Evolutionary conservation across 1,140 invertebrate genomes (phyloP).

Genomic region (Megathymus violae): DNA sequence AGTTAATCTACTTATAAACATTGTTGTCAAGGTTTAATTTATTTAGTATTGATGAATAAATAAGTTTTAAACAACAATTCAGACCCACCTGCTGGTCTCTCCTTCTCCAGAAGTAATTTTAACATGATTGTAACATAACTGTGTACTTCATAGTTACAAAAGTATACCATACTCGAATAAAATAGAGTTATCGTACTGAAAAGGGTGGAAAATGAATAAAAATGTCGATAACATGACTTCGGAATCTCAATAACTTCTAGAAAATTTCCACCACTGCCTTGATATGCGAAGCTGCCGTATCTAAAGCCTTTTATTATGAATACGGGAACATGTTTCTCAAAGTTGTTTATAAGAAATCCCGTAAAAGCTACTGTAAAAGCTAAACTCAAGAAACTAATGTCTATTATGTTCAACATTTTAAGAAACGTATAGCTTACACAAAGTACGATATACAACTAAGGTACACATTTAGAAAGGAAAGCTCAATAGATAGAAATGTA

Average conservation of each 20-base stretch:
- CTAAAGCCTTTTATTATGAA: constrained; percentile 85
- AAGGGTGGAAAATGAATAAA: constrained; percentile 87
- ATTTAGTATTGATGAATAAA: too few relatives aligned
- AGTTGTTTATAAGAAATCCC: constrained; percentile 85
- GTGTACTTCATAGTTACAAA: constrained; percentile 73
- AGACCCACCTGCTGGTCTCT: constrained; percentile 81
- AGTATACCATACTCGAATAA: constrained; percentile 82
- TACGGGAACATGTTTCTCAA: constrained; percentile 86
- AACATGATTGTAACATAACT: constrained; percentile 80
- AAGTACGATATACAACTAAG: not conserved
- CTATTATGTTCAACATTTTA: constrained; percentile 83
- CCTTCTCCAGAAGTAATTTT: constrained; percentile 79
- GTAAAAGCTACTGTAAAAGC: constrained; percentile 80
- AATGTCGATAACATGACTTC: constrained; percentile 90
- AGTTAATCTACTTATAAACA: too few relatives aligned
- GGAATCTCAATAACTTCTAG: constrained; percentile 86
- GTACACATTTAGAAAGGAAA: constrained; percentile 10
- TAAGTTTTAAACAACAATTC: constrained; percentile 5
- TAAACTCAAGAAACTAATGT: constrained; percentile 83
- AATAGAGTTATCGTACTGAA: constrained; percentile 80
- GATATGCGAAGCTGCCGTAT: constrained; percentile 88
- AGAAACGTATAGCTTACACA: constrained; percentile 8
- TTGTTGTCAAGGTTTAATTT: too few relatives aligned
- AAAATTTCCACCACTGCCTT: constrained; percentile 77
- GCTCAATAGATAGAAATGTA: not conserved